Conservation (phyloP, 2,888 invertebrate species). For the Hirtodrosophila duncani region DNA sequence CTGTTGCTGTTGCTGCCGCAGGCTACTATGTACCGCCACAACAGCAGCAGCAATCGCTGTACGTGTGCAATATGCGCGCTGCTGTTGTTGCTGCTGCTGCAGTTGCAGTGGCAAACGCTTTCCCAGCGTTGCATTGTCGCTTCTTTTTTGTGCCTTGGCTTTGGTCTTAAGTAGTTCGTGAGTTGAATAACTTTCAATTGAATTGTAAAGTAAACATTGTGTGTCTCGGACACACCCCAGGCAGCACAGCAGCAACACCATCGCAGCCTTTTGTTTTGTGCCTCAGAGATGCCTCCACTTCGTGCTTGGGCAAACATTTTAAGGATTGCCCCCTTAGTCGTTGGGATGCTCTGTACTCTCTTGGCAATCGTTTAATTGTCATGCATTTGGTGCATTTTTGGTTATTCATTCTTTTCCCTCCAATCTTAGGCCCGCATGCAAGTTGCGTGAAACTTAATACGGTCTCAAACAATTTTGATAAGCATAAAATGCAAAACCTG, state of each 20-base stretch:
- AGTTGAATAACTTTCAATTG: slow-evolving; percentile 75
- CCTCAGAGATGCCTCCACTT: slow-evolving; percentile 32
- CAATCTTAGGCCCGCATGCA: slow-evolving; percentile 60
- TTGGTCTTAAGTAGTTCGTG: slow-evolving; percentile 72
- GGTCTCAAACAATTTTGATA: slow-evolving; percentile 62
- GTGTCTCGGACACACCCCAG: slow-evolving; percentile 64
- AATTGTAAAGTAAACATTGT: slow-evolving; percentile 74
- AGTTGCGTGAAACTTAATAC: slow-evolving; percentile 65
- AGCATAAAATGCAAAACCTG: slow-evolving; percentile 70
- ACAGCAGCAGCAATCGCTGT: slow-evolving; percentile 34
- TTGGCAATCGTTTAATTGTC: slow-evolving; percentile 57
- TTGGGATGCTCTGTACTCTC: not conserved
- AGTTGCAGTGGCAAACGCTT: slow-evolving; percentile 36
- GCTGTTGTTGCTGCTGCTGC: slow-evolving; percentile 21
- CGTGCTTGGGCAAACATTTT: slow-evolving; percentile 60
- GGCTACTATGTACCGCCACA: slow-evolving; percentile 25
- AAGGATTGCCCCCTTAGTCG: slow-evolving; percentile 52
- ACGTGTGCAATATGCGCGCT: slow-evolving; percentile 62
- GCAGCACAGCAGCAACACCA: slow-evolving; percentile 18
- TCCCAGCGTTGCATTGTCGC: slow-evolving; percentile 58
- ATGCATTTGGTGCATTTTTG: slow-evolving; percentile 68
- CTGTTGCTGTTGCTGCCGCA: slow-evolving; percentile 24
- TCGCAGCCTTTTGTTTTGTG: slow-evolving; percentile 50
- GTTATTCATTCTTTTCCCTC: slow-evolving; percentile 2
- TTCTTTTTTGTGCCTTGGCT: slow-evolving; percentile 23